phyloP scores from a whole-genome alignment of 1,140 invertebrate species.

The Prorops nasuta region DNA sequence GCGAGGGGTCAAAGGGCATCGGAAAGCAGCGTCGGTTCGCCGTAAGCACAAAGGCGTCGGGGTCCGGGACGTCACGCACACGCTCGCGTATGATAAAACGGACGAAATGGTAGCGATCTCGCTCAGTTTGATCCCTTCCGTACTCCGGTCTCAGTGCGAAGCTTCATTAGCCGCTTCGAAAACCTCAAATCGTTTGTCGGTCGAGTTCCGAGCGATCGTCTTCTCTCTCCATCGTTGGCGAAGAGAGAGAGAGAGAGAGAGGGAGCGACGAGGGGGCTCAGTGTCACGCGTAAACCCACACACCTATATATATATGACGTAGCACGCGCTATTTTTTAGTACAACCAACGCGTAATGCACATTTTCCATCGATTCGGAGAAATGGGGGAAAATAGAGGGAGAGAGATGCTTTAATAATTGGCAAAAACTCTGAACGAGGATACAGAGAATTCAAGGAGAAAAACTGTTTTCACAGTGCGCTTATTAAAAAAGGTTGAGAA shows the following conservation, averaged over 20 bases:
- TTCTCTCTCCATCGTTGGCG: too few relatives aligned
- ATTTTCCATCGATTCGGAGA: neutral
- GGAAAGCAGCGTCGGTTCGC: constrained; percentile 4
- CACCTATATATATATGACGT: too few relatives aligned
- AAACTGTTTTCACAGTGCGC: constrained; percentile 15
- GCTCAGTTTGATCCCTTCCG: constrained; percentile 29
- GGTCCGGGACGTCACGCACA: constrained; percentile 19
- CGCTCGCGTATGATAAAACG: constrained; percentile 32
- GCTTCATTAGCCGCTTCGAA: too few relatives aligned
- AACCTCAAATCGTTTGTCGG: too few relatives aligned
- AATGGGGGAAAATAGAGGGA: constrained; percentile 1
- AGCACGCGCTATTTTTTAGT: too few relatives aligned
- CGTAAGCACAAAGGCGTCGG: constrained; percentile 9
- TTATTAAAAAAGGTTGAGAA: constrained; percentile 16
- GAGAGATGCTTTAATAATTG: too few relatives aligned
- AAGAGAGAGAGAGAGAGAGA: too few relatives aligned
- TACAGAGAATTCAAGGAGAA: constrained; percentile 11
- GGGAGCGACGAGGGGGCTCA: too few relatives aligned
- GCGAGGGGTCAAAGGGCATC: constrained; percentile 29
- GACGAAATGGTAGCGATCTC: constrained; percentile 29
- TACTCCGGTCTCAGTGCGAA: too few relatives aligned
- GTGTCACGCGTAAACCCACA: too few relatives aligned
- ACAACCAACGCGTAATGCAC: too few relatives aligned
- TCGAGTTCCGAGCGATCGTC: too few relatives aligned
- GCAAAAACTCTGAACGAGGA: constrained; percentile 6